Base-by-base conservation (phyloP, 2,888 invertebrate species). In the Synanthedon formicaeformis region DNA sequence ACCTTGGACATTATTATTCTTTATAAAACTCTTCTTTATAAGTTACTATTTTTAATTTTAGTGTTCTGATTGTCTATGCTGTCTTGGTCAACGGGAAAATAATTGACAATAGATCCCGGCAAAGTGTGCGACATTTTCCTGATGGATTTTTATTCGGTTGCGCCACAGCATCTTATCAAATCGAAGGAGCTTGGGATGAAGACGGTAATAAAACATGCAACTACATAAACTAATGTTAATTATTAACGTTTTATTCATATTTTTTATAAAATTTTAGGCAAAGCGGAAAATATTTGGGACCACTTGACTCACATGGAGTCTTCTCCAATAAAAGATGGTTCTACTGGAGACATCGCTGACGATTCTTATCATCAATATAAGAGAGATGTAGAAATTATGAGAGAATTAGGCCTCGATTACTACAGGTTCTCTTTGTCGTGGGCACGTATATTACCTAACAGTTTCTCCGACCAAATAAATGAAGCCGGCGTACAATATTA, bases 401-500 rank as follows among this genome's bases (percentile, higher is more conserved):
- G 59, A 40, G 56, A 70, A 52, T 55, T 78, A 13, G 70, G 71
- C 2, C 71, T 73, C 3, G 63, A 83, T 52, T 73, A 73, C 52
- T 85, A 86, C 61, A 67, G 88, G 11, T 87, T 88, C 61, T 88
- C 88, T 1, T 71, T 88, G 40, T 79, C 89, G 1, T 91, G 91
- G 91, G 61, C 89, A 0, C 69, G 91, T 41, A 73, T 91, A 40
- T 64, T 90, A 49, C 89, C 90, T 0, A 79, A 75, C 52, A 90
- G 88, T 13, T 72, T 74, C 45, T 56, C 71, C 4, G 73, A 81
- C 41, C 62, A 67, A 1, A 61, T 89, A 16, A 92, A 90, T 63
- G 64, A 79, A 56, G 76, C 74, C 3, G 91, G 90, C 10, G 73
- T 92, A 12, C 68, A 80, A 34, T 91, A 91, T 69, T 92, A 92